These are phyloP conservation scores for Porites lutea DNA, from an alignment of 64 coral and sea anemone genomes.

Conservation along the genomic window DNA sequence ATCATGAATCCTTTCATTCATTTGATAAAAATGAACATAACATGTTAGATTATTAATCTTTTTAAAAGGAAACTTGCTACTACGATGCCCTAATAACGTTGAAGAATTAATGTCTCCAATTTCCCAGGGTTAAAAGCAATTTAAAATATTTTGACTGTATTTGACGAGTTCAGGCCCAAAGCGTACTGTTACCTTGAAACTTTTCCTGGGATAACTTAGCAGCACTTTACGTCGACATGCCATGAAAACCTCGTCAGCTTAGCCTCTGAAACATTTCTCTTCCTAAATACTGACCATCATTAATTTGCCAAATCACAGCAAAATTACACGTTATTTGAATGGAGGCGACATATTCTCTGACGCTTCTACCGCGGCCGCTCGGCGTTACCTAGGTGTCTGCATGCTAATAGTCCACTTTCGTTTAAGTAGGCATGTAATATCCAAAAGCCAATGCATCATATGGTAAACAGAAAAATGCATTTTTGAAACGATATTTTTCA, in stretches of 20 bases:
- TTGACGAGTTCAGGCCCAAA: neutral
- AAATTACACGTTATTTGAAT: neutral
- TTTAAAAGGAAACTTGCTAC: no score
- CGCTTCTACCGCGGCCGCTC: neutral
- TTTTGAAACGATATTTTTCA: neutral
- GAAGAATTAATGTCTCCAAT: neutral
- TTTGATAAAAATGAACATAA: no score
- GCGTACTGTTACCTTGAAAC: constrained; percentile 3
- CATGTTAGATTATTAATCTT: no score
- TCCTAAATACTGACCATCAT: neutral
- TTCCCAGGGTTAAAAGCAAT: no score
- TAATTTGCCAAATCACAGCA: neutral
- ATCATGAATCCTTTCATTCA: no score
- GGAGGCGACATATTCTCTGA: neutral
- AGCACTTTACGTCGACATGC: no score
- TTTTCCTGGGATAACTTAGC: neutral
- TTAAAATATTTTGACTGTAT: neutral
- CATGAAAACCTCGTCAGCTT: neutral
- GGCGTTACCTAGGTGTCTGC: constrained; percentile 19
- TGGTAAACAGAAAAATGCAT: neutral
- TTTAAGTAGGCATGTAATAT: neutral
- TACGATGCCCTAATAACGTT: neutral
- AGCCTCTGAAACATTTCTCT: neutral
- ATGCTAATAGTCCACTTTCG: neutral
- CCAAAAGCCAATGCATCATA: neutral